Base-by-base conservation (phyloP, 2,888 invertebrate species). In the Tetrapedia diversipes region DNA sequence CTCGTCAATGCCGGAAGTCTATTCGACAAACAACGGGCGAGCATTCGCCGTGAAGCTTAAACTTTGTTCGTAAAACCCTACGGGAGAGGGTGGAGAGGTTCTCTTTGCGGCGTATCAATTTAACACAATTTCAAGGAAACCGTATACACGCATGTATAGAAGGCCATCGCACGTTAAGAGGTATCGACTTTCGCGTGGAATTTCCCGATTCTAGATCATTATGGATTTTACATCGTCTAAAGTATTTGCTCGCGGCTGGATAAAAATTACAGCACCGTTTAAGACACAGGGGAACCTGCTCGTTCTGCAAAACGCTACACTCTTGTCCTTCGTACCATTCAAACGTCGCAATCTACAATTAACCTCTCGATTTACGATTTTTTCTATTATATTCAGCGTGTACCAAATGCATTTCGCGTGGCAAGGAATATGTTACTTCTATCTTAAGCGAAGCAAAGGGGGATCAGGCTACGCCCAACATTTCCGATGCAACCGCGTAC, bases 1-100 rank as follows among this genome's bases (percentile, higher is more conserved):
- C 76, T 68, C 73, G 75, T 73, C 68, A 71, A 75, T 67, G 54
- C 39, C 29, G 63, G 67, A 68, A 84, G 65, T 60, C 82, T 74
- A 61, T 60, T 67, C 69, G 61, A 71, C 73, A 81, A 83, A 84
- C 84, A 81, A 84, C 68, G 65, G 14, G 22, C 56, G 63, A 53
- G 34, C 39, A 64, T 56, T 64, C 64, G 54, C 60, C 45, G 51
- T 43, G 29, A 19, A 60, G 82, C 76, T 84, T 74, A 84, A 83
- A 84, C 76, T 81, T 79, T 59, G 59, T 65, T 53, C 73, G 69
- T 22, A 45, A 65, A 74, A 69, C 54, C 53, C 61, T 54, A n/a
- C 6, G 56, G 43, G 69, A 49, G 6, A n/a, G 1, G 1, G 24
- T 16, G 4, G 29, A 22, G 22, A 14, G 16, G 11, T 10, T 10